Conservation (phyloP, 1,140 invertebrate species). For the Eumeta japonica region DNA sequence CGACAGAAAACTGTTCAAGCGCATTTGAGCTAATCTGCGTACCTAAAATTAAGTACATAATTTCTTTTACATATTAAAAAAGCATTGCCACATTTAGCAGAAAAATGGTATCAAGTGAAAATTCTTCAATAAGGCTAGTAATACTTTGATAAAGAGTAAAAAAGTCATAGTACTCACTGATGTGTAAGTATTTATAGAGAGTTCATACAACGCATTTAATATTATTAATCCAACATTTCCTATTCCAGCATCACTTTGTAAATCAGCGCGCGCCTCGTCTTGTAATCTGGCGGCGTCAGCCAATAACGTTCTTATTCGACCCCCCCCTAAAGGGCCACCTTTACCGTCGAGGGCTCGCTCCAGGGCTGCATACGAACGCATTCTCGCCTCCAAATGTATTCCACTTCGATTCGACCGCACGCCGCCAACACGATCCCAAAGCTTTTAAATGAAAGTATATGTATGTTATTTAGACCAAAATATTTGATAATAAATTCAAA, state of each 20-base stretch:
- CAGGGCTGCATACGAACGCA: conserved; percentile 31
- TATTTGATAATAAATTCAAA: too few species aligned
- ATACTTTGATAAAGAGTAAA: too few species aligned
- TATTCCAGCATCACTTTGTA: conserved; percentile 37
- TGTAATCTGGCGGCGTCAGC: conserved; percentile 32
- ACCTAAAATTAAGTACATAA: conserved; percentile 20
- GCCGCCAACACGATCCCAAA: conserved; percentile 38
- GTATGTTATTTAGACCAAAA: too few species aligned
- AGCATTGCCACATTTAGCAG: too few species aligned
- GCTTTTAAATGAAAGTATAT: conserved; percentile 12
- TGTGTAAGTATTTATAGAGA: conserved; percentile 37
- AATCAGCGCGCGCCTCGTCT: conserved; percentile 32
- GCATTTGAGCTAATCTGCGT: conserved; percentile 31
- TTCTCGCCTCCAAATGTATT: conserved; percentile 21
- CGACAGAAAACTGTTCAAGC: conserved; percentile 37
- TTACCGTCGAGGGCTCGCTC: conserved; percentile 37
- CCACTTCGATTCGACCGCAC: conserved; percentile 20
- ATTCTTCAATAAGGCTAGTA: too few species aligned
- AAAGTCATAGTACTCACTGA: conserved; percentile 23
- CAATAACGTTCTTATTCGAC: conserved; percentile 25
- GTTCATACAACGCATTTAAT: conserved; percentile 30
- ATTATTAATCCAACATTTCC: conserved; percentile 25
- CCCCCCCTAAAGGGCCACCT: conserved; percentile 13
- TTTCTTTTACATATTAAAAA: too few species aligned
- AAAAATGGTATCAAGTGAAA: too few species aligned